Base-by-base conservation (phyloP, 2,888 invertebrate species). In the Gymnocheta viridis region DNA sequence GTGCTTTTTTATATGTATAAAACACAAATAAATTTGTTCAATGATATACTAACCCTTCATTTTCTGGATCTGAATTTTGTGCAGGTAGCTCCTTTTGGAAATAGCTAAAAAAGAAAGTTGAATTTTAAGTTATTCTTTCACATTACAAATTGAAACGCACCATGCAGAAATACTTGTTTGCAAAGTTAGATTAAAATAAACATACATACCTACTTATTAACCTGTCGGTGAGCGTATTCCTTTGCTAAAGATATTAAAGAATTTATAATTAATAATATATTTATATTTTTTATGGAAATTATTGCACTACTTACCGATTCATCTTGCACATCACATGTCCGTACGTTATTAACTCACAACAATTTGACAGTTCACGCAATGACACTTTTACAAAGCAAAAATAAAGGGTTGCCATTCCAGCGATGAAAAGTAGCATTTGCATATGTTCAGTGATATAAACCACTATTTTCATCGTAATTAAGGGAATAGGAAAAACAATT, bases 231-330 rank as follows among this genome's bases (percentile, higher is more conserved):
- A 44, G 41, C 41, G 56, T 56, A 56, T 56, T 56, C 56, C 56
- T 58, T 32, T 58, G 58, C 58, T 58, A 58, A 58, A 58, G 58
- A 58, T 58, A 58, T 58, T 58, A 58, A 58, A 32, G 58, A 47
- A 47, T 47, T 47, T 47, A 66, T 66, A 66, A 66, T 66, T 47
- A 66, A 66, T 66, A 66, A 66, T 66, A 66, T 66, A 66, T 64
- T 64, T 64, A 64, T 64, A 64, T 66, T 66, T 66, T 66, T 66
- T 64, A 64, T 64, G 35, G 41, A 38, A 62, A 44, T 44, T 44
- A 44, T 44, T 44, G 41, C 41, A 44, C 41, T 44, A 44, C 41
- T 44, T 44, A 44, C 60, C 60, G 60, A 62, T 62, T 62, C 60
- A 62, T 62, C 60, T 38, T 62, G 60, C 62, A 62, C 62, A 62